Base-by-base conservation (phyloP, 2,888 invertebrate genomes). In the Stenurella melanura region DNA sequence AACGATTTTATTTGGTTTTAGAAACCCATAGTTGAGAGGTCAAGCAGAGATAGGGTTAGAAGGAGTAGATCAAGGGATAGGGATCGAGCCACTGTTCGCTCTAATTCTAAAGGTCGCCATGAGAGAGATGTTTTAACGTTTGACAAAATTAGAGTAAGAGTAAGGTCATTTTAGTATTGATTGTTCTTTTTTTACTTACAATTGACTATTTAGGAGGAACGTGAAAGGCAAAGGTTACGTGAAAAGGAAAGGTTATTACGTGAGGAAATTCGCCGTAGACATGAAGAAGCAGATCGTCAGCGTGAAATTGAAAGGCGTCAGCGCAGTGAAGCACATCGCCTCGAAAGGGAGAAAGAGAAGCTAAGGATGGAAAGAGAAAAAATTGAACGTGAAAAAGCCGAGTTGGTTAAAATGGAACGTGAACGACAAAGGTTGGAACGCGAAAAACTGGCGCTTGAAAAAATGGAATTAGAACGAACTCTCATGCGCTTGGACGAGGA, bases 301-400 rank as follows among this genome's bases (percentile, higher is more conserved):
- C 92, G 95, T 6, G 96, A 86, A 38, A 81, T 85, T 17, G 96
- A 97, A 86, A 92, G 96, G 3, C 92, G 95, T 11, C 96, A 97
- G 87, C 93, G 96, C 5, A 95, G 95, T 87, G 97, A 98, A 90
- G 95, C 96, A 54, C 92, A 94, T 61, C 93, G 96, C 70, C 91
- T 97, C 70, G 95, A 94, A 77, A 92, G 95, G 68, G 96, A 97
- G 88, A 91, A 96, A 30, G 95, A 96, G 85, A 95, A 95, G 58
- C 90, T 97, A 79, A 92, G 95, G 63, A 90, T 95, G 15, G 98
- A 98, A 89, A 93, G 96, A 21, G 97, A 97, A 85, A 94, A 95
- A 83, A 93, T 97, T 72, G 98, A 98, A 87, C 93, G 96, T 3
- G 97, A 97, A 87, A 96, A 96, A 89, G 94, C 95, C 17, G 97